A percentile compares a stretch with the other conserved stretches of the same genome.
Conservation (phyloP, 2,797 vertebrate species). For the Sciaenops ocellatus region DNA sequence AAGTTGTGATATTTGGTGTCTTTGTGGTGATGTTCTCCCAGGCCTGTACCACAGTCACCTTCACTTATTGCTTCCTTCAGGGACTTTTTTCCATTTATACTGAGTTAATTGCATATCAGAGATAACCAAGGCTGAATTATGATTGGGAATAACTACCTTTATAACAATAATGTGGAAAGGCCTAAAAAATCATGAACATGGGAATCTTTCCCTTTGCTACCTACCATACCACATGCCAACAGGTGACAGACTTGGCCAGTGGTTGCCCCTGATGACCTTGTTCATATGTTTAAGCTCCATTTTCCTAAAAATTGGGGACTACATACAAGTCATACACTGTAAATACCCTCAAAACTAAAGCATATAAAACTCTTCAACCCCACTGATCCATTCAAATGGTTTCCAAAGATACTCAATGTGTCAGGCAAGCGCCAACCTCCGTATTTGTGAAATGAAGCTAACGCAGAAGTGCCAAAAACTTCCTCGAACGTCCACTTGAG, state of each 20-base stretch:
- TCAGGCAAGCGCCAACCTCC: neutral
- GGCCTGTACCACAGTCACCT: neutral
- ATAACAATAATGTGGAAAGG: neutral
- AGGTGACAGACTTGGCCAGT: neutral
- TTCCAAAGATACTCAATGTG: neutral
- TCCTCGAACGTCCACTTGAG: no score
- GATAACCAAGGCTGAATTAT: neutral
- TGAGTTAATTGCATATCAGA: no score
- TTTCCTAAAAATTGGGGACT: neutral
- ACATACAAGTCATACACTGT: neutral
- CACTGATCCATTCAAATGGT: neutral
- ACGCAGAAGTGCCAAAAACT: no score
- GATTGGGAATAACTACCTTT: neutral
- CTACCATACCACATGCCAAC: neutral
- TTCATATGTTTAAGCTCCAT: neutral
- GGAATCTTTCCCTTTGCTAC: neutral
- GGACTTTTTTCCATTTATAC: neutral
- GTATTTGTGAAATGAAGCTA: no score
- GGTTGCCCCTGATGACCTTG: neutral
- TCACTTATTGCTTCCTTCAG: neutral
- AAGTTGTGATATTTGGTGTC: neutral
- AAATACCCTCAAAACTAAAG: neutral
- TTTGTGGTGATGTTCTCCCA: neutral
- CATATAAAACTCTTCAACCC: neutral
- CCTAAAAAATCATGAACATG: neutral